These are phyloP conservation scores for Tonatia bakeri DNA, from an alignment of 2,113 vertebrate species.

Conservation along the genomic window DNA sequence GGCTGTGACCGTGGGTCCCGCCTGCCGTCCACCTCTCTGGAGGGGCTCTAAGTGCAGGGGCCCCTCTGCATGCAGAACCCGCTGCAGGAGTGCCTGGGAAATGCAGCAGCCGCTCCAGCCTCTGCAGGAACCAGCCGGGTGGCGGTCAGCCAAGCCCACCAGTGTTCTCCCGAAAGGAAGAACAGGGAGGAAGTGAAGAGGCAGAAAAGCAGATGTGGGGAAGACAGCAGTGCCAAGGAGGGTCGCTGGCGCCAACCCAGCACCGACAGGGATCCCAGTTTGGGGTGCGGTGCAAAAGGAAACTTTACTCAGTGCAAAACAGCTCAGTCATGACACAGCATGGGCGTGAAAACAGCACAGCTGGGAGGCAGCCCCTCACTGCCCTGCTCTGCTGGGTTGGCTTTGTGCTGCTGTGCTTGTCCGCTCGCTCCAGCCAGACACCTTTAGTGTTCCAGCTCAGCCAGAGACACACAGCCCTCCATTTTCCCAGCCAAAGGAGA, in stretches of 20 bases:
- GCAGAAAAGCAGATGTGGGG: not conserved
- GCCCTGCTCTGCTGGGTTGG: not conserved
- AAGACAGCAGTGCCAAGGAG: not conserved
- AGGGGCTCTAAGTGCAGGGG: not conserved
- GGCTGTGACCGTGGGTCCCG: not conserved
- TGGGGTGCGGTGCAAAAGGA: not conserved
- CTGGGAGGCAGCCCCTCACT: not conserved
- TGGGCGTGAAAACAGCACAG: not conserved
- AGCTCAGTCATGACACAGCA: not conserved
- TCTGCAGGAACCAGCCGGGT: not conserved
- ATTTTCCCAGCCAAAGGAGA: not conserved
- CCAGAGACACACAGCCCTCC: not conserved
- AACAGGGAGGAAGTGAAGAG: fast-evolving
- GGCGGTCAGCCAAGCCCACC: not conserved
- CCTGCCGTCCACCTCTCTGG: not conserved
- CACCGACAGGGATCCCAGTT: not conserved
- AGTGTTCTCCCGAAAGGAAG: not conserved
- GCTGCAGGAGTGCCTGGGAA: not conserved
- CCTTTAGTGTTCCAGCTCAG: not conserved
- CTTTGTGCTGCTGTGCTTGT: not conserved
- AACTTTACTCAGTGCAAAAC: not conserved
- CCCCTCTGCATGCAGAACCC: not conserved
- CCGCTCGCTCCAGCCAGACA: not conserved
- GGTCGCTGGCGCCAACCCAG: not conserved
- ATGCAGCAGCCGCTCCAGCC: not conserved